Evolutionary conservation across 2,113 vertebrate genomes (phyloP), one percentile per base, ranked within the genome.

Genomic region (Oreotragus oreotragus): DNA sequence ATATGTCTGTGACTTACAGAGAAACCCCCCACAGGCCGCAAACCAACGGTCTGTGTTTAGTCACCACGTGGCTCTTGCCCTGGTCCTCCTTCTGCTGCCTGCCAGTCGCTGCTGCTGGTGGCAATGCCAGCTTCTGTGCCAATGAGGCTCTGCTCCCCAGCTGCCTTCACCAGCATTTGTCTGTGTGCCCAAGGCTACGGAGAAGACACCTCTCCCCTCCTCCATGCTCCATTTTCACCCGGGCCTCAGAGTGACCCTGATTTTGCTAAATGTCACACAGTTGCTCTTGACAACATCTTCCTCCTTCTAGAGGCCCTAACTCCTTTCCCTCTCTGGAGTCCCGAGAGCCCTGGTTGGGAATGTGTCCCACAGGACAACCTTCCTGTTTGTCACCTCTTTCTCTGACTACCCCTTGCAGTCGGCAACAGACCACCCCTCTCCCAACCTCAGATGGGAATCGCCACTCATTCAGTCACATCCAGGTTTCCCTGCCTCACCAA

Each of bases 1-100:
- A 62, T 47, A 87, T 51, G 94, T 95, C 73, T 86, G 60, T 83
- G 90, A 88, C 17, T 86, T 84, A 9, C 49, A 95, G 66, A 94
- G 53, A 88, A 92, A 53, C 12, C 27, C 81, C 14, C 55, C 21
- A 6, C 1, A 2, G n/a, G 16, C n/a, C 39, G 39, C 57, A 62
- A 60, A 60, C 83, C 25, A 55, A 23, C 7, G 0, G 8, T 36
- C 12, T 8, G 2, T 53, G 81, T 88, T 70, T 33, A 30, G 47
- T 94, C 62, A 66, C 43, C 33, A 28, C 3, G 33, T 14, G 58
- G 36, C 36, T 93, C 16, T 28, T 55, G 33, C 11, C 9, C 45
- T 45, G 45, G 13, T 49, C 53, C 25, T 25, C 21, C n/a, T 85
- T 86, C 55, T 21, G 21, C 84, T n/a, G 33, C 4, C 7, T 1